A percentile compares a stretch with the other conserved stretches of the same genome.
These are phyloP conservation scores for Stylophora pistillata DNA, from an alignment of 64 coral and sea anemone species.

Conservation along the genomic window DNA sequence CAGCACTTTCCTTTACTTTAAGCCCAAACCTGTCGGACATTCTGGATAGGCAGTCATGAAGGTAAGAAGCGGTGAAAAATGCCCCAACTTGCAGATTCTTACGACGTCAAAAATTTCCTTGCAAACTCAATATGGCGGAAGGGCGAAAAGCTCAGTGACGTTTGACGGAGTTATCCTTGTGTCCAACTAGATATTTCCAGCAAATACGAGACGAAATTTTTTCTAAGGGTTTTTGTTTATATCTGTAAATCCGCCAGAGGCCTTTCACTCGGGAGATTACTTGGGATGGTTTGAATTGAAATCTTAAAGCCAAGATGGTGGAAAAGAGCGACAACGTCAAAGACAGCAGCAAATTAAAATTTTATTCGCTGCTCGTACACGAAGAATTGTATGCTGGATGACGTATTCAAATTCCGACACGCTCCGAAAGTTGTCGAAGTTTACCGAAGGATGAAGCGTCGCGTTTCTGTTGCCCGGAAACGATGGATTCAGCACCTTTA, in stretches of 20 bases:
- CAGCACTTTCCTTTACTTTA: constrained; percentile 99
- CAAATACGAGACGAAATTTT: constrained; percentile 13
- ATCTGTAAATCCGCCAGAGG: constrained; percentile 9
- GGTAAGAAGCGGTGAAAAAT: constrained; percentile 80
- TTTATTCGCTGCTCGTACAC: constrained; percentile 79
- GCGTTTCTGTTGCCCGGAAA: neutral
- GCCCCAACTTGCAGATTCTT: constrained; percentile 86
- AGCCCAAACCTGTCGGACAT: constrained; percentile 99
- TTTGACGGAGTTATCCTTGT: constrained; percentile 66
- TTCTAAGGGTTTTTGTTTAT: constrained; percentile 22
- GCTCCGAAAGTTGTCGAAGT: constrained; percentile 49
- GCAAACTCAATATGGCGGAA: constrained; percentile 89
- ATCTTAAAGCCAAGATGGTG: constrained; percentile 90
- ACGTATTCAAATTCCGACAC: constrained; percentile 61
- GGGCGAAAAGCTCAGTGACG: constrained; percentile 72
- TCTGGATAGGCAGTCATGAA: constrained; percentile 99
- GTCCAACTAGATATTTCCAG: neutral
- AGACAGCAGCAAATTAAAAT: constrained; percentile 99
- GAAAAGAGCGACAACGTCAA: constrained; percentile 92
- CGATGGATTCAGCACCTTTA: neutral
- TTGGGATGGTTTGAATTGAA: constrained; percentile 85
- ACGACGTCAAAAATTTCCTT: constrained; percentile 83
- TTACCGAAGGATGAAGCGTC: constrained; percentile 12
- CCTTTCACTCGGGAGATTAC: constrained; percentile 39
- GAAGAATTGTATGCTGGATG: constrained; percentile 68